Conservation (phyloP, 2,797 vertebrate genomes). For the Eidolon dupreanum region DNA sequence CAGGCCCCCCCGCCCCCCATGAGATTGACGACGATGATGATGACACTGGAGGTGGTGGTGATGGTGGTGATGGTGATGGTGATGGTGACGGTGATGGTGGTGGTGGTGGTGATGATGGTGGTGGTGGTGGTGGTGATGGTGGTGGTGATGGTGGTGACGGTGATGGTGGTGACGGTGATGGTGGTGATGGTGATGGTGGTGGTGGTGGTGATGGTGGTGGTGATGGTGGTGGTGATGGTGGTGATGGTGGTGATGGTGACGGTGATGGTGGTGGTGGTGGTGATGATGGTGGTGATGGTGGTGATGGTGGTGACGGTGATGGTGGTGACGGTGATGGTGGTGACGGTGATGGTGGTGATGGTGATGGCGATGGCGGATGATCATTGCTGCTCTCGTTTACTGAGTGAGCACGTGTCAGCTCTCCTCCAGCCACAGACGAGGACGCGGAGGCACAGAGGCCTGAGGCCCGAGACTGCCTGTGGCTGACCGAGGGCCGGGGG, state of each 20-base stretch:
- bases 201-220: rapidly evolving
- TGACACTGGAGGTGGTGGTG: too few species aligned
- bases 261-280: not conserved
- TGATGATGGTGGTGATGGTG: not conserved
- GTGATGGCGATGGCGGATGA: rapidly evolving
- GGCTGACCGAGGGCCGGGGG: not conserved
- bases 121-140: too few species aligned
- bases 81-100: too few species aligned
- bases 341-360: not conserved
- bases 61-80: rapidly evolving
- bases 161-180: too few species aligned
- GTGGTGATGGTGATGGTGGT: too few species aligned
- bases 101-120: too few species aligned
- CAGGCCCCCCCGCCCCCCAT: not conserved
- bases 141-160: too few species aligned
- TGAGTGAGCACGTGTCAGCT: not conserved
- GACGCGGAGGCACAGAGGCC: not conserved
- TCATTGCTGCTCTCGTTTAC: not conserved
- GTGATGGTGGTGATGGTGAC: rapidly evolving
- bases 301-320: rapidly evolving
- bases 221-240: too few species aligned
- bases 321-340: not conserved
- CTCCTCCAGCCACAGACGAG: not conserved
- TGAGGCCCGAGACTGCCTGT: not conserved
- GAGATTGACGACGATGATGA: too few species aligned